Conservation (phyloP, 2,797 vertebrate species). For the Coregonus ussuriensis region DNA sequence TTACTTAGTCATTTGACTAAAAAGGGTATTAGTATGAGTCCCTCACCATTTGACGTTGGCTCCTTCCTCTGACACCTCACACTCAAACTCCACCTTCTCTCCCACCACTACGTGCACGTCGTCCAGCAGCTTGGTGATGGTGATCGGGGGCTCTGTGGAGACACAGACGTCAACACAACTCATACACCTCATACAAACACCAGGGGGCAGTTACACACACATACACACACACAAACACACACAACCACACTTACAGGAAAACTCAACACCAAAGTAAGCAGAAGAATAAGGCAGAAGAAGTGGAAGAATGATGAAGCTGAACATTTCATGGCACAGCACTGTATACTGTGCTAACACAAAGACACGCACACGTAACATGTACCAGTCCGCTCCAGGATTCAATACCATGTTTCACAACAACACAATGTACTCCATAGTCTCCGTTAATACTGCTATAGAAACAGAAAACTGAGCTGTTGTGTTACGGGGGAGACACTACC, state of each 20-base stretch:
- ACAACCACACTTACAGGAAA: neutral
- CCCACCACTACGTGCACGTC: constrained; percentile 87
- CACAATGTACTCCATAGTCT: neutral
- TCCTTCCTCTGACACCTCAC: constrained; percentile 91
- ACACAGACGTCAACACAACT: constrained; percentile 14
- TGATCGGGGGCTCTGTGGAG: constrained; percentile 81
- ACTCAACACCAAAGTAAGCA: neutral
- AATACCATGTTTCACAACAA: constrained; percentile 1
- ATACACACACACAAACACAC: neutral
- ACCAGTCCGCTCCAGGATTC: neutral
- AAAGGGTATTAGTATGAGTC: neutral
- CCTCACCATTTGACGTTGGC: constrained; percentile 86
- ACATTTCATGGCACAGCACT: neutral
- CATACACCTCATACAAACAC: neutral
- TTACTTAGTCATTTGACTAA: neutral
- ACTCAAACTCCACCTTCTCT: constrained; percentile 86
- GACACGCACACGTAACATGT: neutral
- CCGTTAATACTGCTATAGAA: neutral
- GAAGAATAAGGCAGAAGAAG: neutral
- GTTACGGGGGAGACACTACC: neutral
- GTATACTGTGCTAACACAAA: neutral
- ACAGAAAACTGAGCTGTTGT: neutral
- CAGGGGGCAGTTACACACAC: neutral
- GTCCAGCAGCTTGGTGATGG: constrained; percentile 82
- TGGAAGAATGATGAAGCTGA: neutral